These are phyloP conservation scores for Chanos chanos DNA, from an alignment of 2,797 vertebrate genomes.

Conservation along the genomic window DNA sequence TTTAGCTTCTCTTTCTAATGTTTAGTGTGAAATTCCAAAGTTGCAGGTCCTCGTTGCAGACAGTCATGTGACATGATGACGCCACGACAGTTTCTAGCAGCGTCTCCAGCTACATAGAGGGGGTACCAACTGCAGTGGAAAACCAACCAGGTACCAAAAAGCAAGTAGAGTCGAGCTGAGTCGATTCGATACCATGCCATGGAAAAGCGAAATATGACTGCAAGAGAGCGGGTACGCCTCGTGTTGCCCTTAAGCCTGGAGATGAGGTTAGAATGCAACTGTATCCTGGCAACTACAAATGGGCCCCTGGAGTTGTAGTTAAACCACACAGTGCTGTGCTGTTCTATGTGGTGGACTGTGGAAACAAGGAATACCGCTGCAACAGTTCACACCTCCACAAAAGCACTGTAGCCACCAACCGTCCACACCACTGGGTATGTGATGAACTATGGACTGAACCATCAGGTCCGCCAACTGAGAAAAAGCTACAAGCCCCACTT, in stretches of 20 bases:
- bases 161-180: background rate
- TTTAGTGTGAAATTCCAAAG: too few relatives aligned
- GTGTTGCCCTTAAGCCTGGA: background rate
- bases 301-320: background rate
- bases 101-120: too few relatives aligned
- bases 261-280: constrained; percentile 18
- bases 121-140: background rate
- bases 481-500: too few relatives aligned
- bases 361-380: background rate
- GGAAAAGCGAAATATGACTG: too few relatives aligned
- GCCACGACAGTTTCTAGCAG: too few relatives aligned
- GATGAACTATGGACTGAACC: background rate
- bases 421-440: background rate
- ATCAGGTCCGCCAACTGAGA: too few relatives aligned
- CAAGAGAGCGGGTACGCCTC: background rate
- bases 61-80: too few relatives aligned
- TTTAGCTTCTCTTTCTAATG: too few relatives aligned
- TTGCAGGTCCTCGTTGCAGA: too few relatives aligned
- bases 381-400: constrained; percentile 7
- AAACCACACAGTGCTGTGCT: constrained; percentile 3
- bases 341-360: constrained; percentile 9
- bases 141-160: constrained; percentile 2
- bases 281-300: background rate
- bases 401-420: constrained; percentile 1
- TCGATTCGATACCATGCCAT: background rate